A percentile compares a stretch with the other conserved stretches of the same genome.
Conservation (phyloP, 2,888 invertebrate genomes). For the Cantharis rustica region DNA sequence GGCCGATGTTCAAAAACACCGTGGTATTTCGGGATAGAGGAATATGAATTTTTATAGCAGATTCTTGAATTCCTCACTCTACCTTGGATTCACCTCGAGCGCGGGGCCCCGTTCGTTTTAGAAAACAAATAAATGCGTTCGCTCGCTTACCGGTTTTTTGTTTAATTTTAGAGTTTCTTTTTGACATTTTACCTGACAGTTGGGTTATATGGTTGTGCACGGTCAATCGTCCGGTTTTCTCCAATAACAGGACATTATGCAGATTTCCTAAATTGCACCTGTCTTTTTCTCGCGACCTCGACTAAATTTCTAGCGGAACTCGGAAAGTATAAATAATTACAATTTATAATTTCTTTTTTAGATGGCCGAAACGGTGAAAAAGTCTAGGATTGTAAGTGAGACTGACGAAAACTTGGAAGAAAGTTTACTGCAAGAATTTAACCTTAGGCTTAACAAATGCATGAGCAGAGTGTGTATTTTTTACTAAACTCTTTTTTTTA, state of each 20-base stretch:
- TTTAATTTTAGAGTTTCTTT: not conserved
- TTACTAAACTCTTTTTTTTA: not conserved
- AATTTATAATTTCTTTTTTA: slow-evolving; percentile 40
- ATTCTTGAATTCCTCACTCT: slow-evolving; percentile 15
- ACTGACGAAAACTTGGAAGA: slow-evolving; percentile 53
- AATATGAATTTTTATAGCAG: slow-evolving; percentile 25
- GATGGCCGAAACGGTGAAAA: slow-evolving; percentile 57
- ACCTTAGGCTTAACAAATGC: slow-evolving; percentile 56
- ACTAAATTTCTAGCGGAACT: not conserved
- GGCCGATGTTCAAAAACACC: slow-evolving; percentile 29
- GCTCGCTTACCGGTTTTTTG: not conserved
- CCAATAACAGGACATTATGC: not conserved
- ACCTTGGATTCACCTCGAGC: not conserved
- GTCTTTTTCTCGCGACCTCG: not conserved
- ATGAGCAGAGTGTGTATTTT: slow-evolving; percentile 54
- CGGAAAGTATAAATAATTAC: not conserved
- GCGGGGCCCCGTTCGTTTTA: not conserved
- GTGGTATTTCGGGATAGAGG: slow-evolving; percentile 18
- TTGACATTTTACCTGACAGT: not conserved
- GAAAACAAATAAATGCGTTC: not conserved
- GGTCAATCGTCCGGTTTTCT: not conserved
- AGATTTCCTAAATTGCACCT: not conserved
- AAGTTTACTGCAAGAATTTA: slow-evolving; percentile 56
- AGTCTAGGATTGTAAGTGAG: slow-evolving; percentile 57
- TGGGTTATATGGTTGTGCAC: not conserved